Percentiles rank a stretch among this genome's conserved stretches.
phyloP scores from a whole-genome alignment of 2,113 vertebrate genomes.

The Bagarius yarrelli region DNA sequence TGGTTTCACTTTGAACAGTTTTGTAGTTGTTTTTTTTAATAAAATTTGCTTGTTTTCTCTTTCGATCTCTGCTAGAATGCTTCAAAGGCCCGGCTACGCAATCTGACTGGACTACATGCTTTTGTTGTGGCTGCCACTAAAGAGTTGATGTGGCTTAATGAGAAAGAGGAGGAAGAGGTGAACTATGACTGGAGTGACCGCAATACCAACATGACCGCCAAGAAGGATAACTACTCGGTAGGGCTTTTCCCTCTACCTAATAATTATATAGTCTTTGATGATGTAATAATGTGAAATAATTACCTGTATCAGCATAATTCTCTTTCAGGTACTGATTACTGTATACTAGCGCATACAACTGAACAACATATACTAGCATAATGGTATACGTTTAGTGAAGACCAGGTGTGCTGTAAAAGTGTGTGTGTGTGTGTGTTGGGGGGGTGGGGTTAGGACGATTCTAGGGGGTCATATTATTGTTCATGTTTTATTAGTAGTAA shows the following conservation, averaged over 20 bases:
- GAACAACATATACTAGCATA: too few relatives aligned
- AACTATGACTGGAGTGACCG: constrained; percentile 90
- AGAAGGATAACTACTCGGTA: constrained; percentile 95
- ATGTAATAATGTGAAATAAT: not conserved
- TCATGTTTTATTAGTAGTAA: too few relatives aligned
- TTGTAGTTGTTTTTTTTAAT: not conserved
- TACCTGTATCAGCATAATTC: not conserved
- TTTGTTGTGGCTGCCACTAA: constrained; percentile 85
- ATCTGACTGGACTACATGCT: constrained; percentile 80
- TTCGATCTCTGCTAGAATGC: constrained; percentile 69
- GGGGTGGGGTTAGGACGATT: too few relatives aligned
- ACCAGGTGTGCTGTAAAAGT: too few relatives aligned
- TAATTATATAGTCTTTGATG: not conserved
- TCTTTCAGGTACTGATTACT: not conserved
- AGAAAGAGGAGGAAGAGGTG: constrained; percentile 93
- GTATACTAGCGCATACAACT: too few relatives aligned
- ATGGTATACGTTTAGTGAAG: too few relatives aligned
- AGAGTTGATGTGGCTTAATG: constrained; percentile 93
- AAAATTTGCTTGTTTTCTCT: not conserved
- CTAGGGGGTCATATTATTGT: too few relatives aligned
- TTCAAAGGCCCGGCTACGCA: constrained; percentile 80
- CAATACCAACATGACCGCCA: constrained; percentile 84
- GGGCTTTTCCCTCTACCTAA: not conserved
- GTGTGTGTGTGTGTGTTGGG: too few relatives aligned
- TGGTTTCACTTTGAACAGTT: not conserved